Conservation (phyloP, 2,113 vertebrate species). For the Lampris incognitus region DNA sequence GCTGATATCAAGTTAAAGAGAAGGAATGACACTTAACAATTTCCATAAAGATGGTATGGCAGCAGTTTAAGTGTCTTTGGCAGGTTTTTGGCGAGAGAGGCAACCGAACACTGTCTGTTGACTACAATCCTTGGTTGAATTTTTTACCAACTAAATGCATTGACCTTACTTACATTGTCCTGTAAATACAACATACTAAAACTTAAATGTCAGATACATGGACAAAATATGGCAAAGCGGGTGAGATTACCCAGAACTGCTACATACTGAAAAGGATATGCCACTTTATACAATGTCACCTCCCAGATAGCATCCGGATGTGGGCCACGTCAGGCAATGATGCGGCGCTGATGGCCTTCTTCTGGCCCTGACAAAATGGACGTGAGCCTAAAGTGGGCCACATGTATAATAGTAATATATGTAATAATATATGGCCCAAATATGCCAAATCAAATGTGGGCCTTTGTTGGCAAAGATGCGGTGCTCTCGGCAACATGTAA, state of each 20-base stretch:
- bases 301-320: no score
- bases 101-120: conserved; percentile 3
- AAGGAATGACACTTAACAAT: conserved; percentile 21
- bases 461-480: no score
- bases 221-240: conserved; percentile 23
- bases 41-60: background rate
- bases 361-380: no score
- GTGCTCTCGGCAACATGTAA: no score
- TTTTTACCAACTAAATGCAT: background rate
- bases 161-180: no score
- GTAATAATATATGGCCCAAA: no score
- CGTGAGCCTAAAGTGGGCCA: no score
- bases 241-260: conserved; percentile 21
- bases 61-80: background rate
- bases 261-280: background rate
- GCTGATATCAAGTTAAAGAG: conserved; percentile 22
- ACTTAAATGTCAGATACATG: background rate
- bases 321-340: no score
- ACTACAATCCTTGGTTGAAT: background rate
- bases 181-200: background rate
- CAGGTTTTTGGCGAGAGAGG: conserved; percentile 15
- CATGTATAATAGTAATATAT: no score
- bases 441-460: no score
- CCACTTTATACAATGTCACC: conserved; percentile 19
- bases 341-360: no score